A percentile compares a stretch with the other conserved stretches of the same genome.
Evolutionary conservation across 2,113 vertebrate species (phyloP).

Genomic region (Microtus ochrogaster): DNA sequence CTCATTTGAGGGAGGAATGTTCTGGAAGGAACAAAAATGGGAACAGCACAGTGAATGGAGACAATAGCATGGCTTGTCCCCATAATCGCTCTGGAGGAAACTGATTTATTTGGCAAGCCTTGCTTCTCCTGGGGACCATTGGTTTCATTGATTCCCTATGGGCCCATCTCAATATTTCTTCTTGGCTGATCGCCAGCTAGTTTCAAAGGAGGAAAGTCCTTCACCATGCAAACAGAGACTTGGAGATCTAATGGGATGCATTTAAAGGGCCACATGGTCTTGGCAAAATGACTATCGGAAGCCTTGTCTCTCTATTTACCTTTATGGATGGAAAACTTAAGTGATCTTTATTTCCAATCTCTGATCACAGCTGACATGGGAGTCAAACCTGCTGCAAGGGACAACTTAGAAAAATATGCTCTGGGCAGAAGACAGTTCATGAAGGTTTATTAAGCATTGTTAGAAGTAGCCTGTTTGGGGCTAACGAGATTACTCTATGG

Average conservation of each 20-base stretch:
- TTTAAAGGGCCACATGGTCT: slow-evolving; percentile 29
- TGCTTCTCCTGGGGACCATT: slow-evolving; percentile 73
- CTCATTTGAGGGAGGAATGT: slow-evolving; percentile 72
- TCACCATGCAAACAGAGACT: slow-evolving; percentile 1
- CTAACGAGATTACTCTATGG: background rate
- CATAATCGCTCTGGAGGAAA: slow-evolving; percentile 68
- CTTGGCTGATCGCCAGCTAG: slow-evolving; percentile 48
- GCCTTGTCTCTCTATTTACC: background rate
- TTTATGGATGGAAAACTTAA: background rate
- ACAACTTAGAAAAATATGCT: background rate
- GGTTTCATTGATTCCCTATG: slow-evolving; percentile 74
- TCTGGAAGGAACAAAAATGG: slow-evolving; percentile 71
- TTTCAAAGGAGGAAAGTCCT: background rate
- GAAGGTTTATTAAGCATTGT: background rate
- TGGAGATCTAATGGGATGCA: background rate
- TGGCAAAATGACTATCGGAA: background rate
- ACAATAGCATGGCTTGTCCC: slow-evolving; percentile 68
- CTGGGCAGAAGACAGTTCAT: background rate
- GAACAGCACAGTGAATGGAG: slow-evolving; percentile 76
- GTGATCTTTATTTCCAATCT: background rate
- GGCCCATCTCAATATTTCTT: slow-evolving; percentile 66
- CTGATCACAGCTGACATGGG: background rate
- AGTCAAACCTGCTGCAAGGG: background rate
- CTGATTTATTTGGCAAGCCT: slow-evolving; percentile 79
- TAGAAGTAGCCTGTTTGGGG: background rate